Base-by-base conservation (phyloP, 2,797 vertebrate species). In the Helicolenus hilgendorfi region DNA sequence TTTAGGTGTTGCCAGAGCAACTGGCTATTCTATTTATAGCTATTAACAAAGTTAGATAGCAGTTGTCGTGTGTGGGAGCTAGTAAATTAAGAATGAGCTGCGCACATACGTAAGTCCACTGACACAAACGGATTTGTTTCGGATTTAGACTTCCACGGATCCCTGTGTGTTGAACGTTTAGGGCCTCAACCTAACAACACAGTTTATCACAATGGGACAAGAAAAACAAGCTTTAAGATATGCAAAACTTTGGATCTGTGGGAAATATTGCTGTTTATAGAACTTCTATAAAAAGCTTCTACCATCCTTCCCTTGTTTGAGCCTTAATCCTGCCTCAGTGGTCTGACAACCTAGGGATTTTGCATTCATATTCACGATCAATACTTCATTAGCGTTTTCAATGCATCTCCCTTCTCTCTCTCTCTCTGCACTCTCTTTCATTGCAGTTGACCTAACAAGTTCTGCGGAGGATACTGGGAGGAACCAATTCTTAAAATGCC, bases 401-500 rank as follows among this genome's bases (percentile, higher is more conserved):
- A 7, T 65, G 18, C 68, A 35, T 74, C 60, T 73, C 77, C 38
- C 27, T 65, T 77, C 26, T 79, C 53, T 84, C 24, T 84, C 24
- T 55, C 20, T 81, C 20, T 81, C 38, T 74, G 22, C 27, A 1
- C 81, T 88, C 58, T 89, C 64, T 86, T 79, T 89, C 68, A 69
- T 88, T 92, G 49, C 93, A 96, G 95, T 84, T 94, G 80, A 91
- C 84, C 78, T 56, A 76, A 84, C 89, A 92, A 87, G 82, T 84
- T 91, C 93, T 84, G 77, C 65, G 72, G 89, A 90, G 79, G 81
- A 90, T 67, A 87, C 91, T 45, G 71, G 79, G 89, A 93, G 89
- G 77, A 91, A 84, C 83, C 84, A 70, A 77, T 94, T 91, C 86
- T 78, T 63, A 96, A 94, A 94, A 98, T 98, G 98, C 98, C 98